Conservation (phyloP, 2,797 vertebrate species). For the Scarus forsteni region DNA sequence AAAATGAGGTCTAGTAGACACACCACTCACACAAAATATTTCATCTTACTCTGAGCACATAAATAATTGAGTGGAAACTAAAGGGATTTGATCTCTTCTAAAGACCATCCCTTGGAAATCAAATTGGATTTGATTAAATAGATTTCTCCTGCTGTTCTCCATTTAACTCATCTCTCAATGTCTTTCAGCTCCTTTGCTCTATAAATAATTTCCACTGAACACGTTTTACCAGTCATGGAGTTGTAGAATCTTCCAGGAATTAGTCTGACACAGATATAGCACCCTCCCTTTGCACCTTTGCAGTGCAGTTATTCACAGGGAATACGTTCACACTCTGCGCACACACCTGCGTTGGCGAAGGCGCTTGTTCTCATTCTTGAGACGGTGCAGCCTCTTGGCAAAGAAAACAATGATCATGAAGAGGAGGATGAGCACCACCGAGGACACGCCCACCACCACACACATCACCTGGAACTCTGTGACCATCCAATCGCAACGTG, state of each 20-base stretch:
- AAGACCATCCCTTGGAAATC: slow-evolving; percentile 1
- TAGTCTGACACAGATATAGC: background rate
- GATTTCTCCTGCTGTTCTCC: slow-evolving; percentile 14
- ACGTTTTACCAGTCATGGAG: background rate
- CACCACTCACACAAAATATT: slow-evolving; percentile 1
- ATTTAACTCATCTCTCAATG: background rate
- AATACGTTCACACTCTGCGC: slow-evolving; percentile 25
- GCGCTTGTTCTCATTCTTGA: slow-evolving; percentile 94
- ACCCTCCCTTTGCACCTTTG: background rate
- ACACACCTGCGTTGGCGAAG: slow-evolving; percentile 92
- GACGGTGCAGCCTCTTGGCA: slow-evolving; percentile 94
- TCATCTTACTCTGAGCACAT: slow-evolving; percentile 1
- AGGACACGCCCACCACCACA: slow-evolving; percentile 89
- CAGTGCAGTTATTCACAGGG: background rate
- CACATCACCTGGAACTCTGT: slow-evolving; percentile 98
- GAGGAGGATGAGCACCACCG: slow-evolving; percentile 90
- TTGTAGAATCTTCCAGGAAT: slow-evolving; percentile 2
- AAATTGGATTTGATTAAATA: slow-evolving; percentile 15
- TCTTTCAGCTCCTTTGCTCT: background rate
- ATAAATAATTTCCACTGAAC: background rate
- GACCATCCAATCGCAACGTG: slow-evolving; percentile 93
- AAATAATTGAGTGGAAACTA: slow-evolving; percentile 15
- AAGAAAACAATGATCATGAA: slow-evolving; percentile 99
- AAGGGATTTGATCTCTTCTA: background rate
- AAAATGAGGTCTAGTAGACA: background rate